These are phyloP conservation scores for Tachina fera DNA, from an alignment of 2,888 invertebrate genomes.

Conservation along the genomic window DNA sequence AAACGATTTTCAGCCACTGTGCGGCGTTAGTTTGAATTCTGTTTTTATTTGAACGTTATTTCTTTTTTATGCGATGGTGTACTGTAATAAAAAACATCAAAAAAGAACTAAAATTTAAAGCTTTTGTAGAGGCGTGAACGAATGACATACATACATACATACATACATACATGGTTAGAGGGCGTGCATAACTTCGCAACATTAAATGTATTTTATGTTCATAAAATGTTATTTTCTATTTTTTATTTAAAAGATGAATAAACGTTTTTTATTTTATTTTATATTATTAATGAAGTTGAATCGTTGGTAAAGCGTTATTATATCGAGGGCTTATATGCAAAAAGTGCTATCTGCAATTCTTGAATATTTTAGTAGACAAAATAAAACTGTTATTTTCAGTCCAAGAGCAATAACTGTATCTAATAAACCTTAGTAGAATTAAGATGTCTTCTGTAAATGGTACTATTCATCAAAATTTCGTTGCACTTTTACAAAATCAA, in stretches of 20 bases:
- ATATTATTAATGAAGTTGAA: neutral
- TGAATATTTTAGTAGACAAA: too few species aligned
- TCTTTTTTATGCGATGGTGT: neutral
- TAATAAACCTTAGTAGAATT: too few species aligned
- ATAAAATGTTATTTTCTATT: constrained; percentile 6
- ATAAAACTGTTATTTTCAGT: too few species aligned
- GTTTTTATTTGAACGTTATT: constrained; percentile 6
- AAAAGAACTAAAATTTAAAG: neutral
- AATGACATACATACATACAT: constrained; percentile 3
- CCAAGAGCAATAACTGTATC: too few species aligned
- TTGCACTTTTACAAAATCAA: too few species aligned
- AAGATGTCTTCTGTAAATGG: too few species aligned
- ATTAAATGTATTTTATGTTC: constrained; percentile 52
- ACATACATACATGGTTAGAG: constrained; percentile 11
- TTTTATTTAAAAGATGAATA: constrained; percentile 15
- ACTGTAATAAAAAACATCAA: neutral
- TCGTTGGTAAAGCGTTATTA: neutral
- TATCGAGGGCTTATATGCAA: too few species aligned
- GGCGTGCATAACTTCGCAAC: constrained; percentile 59
- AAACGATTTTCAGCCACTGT: too few species aligned
- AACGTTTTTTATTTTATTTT: neutral
- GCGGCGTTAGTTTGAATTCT: neutral
- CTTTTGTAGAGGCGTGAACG: constrained; percentile 51
- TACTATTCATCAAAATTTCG: too few species aligned
- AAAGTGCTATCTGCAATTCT: too few species aligned